A percentile compares a stretch with the other conserved stretches of the same genome.
These are phyloP conservation scores for Lucinisca nassula DNA, from an alignment of 2,888 invertebrate genomes.

Conservation along the genomic window DNA sequence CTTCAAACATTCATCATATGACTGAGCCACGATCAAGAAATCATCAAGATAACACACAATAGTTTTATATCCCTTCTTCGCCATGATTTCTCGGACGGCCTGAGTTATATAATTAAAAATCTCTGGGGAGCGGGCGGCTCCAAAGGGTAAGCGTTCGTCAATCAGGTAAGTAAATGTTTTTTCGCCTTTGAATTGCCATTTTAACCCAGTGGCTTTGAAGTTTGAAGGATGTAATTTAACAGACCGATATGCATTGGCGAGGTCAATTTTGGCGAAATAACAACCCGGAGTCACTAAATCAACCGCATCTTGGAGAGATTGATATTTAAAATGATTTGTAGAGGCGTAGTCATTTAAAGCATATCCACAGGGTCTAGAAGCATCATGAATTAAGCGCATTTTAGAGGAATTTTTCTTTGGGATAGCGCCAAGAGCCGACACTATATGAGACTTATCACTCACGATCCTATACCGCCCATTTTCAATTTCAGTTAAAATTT, in stretches of 20 bases:
- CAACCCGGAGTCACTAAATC: conserved; percentile 25
- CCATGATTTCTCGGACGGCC: conserved; percentile 22
- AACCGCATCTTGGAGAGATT: conserved; percentile 22
- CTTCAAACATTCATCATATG: conserved; percentile 15
- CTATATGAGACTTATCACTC: conserved; percentile 13
- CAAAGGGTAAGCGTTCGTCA: conserved; percentile 29
- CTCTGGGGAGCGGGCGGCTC: conserved; percentile 6
- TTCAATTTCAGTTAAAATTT: conserved; percentile 36
- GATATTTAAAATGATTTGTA: conserved; percentile 12
- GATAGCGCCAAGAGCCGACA: no score
- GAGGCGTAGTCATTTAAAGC: conserved; percentile 34
- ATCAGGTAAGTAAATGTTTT: conserved; percentile 19
- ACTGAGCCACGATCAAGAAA: conserved; percentile 14
- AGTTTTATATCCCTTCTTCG: not conserved
- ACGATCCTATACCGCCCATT: conserved; percentile 47
- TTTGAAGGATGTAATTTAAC: no score
- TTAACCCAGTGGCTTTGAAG: conserved; percentile 26
- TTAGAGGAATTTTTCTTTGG: conserved; percentile 27
- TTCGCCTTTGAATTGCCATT: conserved; percentile 28
- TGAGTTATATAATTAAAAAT: conserved; percentile 29
- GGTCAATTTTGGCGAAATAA: conserved; percentile 35
- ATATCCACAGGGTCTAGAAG: not conserved
- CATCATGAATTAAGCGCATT: conserved; percentile 29
- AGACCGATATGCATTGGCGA: conserved; percentile 20
- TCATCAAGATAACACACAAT: conserved; percentile 23